Evolutionary conservation across 2,797 vertebrate species (phyloP).

Genomic region (Chelon auratus): DNA sequence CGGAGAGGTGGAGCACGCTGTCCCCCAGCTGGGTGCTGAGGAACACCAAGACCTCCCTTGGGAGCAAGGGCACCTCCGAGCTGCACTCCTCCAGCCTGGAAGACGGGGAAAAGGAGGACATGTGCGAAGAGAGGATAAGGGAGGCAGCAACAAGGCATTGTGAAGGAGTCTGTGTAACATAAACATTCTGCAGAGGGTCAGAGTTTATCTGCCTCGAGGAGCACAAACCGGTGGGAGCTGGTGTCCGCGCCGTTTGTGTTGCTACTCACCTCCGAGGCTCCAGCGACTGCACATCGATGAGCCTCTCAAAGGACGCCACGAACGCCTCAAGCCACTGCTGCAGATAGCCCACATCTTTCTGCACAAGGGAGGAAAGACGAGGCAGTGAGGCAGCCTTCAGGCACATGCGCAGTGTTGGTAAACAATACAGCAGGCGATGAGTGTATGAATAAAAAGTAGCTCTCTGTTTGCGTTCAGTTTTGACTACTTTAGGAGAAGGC

Average conservation of each 20-base stretch:
- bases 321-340: constrained; percentile 96
- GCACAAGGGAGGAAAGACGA: constrained; percentile 47
- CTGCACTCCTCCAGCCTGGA: constrained; percentile 88
- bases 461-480: constrained; percentile 1
- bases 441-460: neutral
- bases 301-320: constrained; percentile 90
- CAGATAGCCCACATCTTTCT: constrained; percentile 94
- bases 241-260: constrained; percentile 7
- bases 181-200: constrained; percentile 42
- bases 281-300: constrained; percentile 90
- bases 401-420: neutral
- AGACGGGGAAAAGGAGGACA: constrained; percentile 10
- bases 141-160: constrained; percentile 10
- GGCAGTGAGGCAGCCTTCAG: constrained; percentile 12
- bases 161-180: constrained; percentile 24
- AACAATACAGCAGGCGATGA: constrained; percentile 1
- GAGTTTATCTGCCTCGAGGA: constrained; percentile 33
- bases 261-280: constrained; percentile 89
- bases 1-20: constrained; percentile 81
- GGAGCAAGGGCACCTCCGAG: constrained; percentile 90
- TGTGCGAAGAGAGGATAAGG: constrained; percentile 65
- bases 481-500: neutral
- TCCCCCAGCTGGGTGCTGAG: constrained; percentile 88
- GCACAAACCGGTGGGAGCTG: constrained; percentile 18
- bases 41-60: constrained; percentile 87